Base-by-base conservation (phyloP, 2,888 invertebrate genomes). In the Monopis laevigella region DNA sequence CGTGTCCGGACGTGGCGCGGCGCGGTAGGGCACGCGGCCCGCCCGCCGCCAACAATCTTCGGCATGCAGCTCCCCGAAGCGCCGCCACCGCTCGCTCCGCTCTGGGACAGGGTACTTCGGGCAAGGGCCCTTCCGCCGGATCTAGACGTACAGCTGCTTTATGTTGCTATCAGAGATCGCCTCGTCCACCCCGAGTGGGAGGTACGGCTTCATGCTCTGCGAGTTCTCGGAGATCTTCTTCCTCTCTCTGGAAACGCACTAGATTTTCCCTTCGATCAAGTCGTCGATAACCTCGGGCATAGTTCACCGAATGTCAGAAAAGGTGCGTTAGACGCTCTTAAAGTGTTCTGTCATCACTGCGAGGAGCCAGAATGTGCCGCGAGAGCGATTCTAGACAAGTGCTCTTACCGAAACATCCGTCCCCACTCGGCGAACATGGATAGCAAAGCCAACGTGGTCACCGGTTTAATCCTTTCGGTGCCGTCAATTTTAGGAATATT, bases 141-240 rank as follows among this genome's bases (percentile, higher is more conserved):
- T 47, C 78, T 88, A 39, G 86, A 88, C 56, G 84, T 86, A 2
- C 73, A 78, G 44, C 80, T 84, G 42, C 85, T 90, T 53, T 90
- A 89, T 60, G 69, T 83, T 41, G 90, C 90, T 52, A 86, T 92
- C 55, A 80, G 86, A 32, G 88, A 89, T 49, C 84, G 92, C 39
- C 77, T 92, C 34, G 82, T 85, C 27, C 90, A 90, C 61, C 89
- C 91, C 1, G 92, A 93, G 63, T 89, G 90, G 87, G 91, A 92
- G 67, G 92, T 93, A 24, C 84, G 92, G 7, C 88, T 92, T 48
- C 91, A 93, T 63, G 92, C 92, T 17, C 72, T 93, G 4, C 72
- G 92, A 40, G 91, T 93, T 6, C 82, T 93, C 26, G 86, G 87
- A 18, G 92, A 93, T 65, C 84, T 93, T 2, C 75, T 93, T 36